These are phyloP conservation scores for Xenotilapia longispinis DNA, from an alignment of 2,113 vertebrate species.

Conservation along the genomic window DNA sequence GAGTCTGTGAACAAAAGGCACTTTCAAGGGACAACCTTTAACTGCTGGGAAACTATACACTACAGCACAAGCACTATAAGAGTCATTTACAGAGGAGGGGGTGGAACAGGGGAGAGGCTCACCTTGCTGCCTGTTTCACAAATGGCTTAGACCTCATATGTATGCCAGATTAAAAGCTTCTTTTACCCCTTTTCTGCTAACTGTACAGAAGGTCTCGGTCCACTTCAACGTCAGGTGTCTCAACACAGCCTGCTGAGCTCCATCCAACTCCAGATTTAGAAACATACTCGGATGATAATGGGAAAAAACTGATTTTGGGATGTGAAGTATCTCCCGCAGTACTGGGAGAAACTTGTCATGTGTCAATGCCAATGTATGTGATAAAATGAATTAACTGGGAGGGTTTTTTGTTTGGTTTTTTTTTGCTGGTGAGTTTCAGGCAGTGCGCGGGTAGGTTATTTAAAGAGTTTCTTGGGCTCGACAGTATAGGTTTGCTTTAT, in stretches of 20 bases:
- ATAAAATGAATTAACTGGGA: background rate
- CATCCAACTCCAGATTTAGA: background rate
- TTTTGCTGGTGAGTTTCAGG: slow-evolving; percentile 60
- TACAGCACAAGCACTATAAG: slow-evolving; percentile 75
- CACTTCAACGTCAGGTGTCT: background rate
- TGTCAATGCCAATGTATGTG: background rate
- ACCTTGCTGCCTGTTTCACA: slow-evolving; percentile 42
- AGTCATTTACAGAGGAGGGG: slow-evolving; percentile 68
- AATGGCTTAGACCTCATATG: slow-evolving; percentile 28
- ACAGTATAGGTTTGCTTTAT: slow-evolving; percentile 6
- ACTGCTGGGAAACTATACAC: slow-evolving; percentile 76
- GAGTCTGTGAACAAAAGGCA: slow-evolving; percentile 81
- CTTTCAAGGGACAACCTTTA: slow-evolving; percentile 82
- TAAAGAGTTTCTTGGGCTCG: background rate
- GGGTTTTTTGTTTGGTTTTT: background rate
- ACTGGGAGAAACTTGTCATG: slow-evolving; percentile 7
- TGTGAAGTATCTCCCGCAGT: slow-evolving; percentile 11
- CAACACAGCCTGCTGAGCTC: background rate
- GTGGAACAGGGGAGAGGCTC: slow-evolving; percentile 51
- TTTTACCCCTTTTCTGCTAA: background rate
- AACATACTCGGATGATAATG: background rate
- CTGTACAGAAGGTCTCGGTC: background rate
- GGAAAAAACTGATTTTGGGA: background rate
- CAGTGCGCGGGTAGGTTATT: slow-evolving; percentile 20
- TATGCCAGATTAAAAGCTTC: slow-evolving; percentile 7